A percentile compares a stretch with the other conserved stretches of the same genome.
Evolutionary conservation across 2,888 invertebrate species (phyloP).

Genomic region (Heliconius ethilla): DNA sequence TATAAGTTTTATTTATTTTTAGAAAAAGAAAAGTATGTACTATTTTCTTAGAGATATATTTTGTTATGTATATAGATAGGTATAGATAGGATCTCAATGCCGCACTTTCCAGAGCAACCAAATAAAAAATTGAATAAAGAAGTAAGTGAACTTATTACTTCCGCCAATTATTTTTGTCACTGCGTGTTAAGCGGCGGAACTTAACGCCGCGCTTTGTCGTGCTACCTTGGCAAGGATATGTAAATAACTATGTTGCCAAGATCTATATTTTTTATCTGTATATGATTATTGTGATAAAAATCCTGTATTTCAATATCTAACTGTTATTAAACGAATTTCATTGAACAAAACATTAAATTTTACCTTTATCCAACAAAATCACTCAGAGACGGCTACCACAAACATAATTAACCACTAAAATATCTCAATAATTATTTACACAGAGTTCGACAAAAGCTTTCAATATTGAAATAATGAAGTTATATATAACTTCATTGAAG

Average conservation of each 20-base stretch:
- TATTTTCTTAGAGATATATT: background rate
- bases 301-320: background rate
- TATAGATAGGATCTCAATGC: background rate
- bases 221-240: too few relatives aligned
- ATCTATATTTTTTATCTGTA: background rate
- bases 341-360: background rate
- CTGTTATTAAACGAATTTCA: background rate
- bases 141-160: too few relatives aligned
- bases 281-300: background rate
- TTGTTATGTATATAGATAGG: background rate
- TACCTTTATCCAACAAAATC: background rate
- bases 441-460: conserved; percentile 22
- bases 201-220: too few relatives aligned
- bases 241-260: background rate
- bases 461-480: background rate
- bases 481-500: background rate
- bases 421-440: conserved; percentile 23
- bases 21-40: background rate
- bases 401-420: conserved; percentile 24
- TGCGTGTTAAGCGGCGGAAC: too few relatives aligned
- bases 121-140: too few relatives aligned
- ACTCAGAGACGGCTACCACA: conserved; percentile 5
- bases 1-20: background rate
- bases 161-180: too few relatives aligned
- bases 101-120: too few relatives aligned